Conservation (phyloP, 1,140 invertebrate genomes). For the Drosophila fuyamai region DNA sequence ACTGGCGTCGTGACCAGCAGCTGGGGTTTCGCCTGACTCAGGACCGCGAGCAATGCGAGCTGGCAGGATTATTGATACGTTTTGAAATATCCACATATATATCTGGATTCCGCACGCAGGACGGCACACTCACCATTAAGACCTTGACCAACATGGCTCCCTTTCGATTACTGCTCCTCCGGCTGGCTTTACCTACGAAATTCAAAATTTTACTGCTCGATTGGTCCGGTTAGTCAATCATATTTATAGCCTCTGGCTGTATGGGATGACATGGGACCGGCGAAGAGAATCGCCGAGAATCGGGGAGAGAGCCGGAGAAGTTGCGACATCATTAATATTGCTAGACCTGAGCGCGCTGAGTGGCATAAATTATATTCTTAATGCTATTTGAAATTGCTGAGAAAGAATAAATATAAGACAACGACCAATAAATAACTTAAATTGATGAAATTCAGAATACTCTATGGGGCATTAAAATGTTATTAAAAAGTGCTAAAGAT, state of each 20-base stretch:
- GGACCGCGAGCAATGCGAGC: slow-evolving; percentile 50
- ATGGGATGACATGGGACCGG: slow-evolving; percentile 31
- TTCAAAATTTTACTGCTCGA: slow-evolving; percentile 68
- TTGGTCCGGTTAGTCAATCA: slow-evolving; percentile 61
- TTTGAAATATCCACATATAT: slow-evolving; percentile 30
- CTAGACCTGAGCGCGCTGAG: slow-evolving; percentile 54
- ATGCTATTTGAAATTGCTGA: slow-evolving; percentile 70
- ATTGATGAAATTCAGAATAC: slow-evolving; percentile 41
- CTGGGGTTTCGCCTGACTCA: slow-evolving; percentile 63
- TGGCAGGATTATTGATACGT: slow-evolving; percentile 40
- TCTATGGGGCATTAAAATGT: slow-evolving; percentile 22
- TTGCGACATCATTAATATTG: slow-evolving; percentile 67
- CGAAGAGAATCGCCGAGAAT: slow-evolving; percentile 20
- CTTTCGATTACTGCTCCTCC: slow-evolving; percentile 14
- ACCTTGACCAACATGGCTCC: slow-evolving; percentile 64
- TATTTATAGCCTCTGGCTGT: slow-evolving; percentile 72
- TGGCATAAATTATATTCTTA: slow-evolving; percentile 79
- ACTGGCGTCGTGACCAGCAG: slow-evolving; percentile 62
- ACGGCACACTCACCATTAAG: slow-evolving; percentile 60
- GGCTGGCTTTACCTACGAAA: slow-evolving; percentile 35
- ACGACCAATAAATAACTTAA: slow-evolving; percentile 9
- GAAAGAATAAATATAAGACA: slow-evolving; percentile 44
- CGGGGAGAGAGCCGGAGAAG: slow-evolving; percentile 47
- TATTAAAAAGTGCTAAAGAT: slow-evolving; percentile 21
- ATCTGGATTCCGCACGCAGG: not conserved